These are phyloP conservation scores for Julus scandinavius DNA, from an alignment of 2,888 invertebrate genomes.

Conservation along the genomic window DNA sequence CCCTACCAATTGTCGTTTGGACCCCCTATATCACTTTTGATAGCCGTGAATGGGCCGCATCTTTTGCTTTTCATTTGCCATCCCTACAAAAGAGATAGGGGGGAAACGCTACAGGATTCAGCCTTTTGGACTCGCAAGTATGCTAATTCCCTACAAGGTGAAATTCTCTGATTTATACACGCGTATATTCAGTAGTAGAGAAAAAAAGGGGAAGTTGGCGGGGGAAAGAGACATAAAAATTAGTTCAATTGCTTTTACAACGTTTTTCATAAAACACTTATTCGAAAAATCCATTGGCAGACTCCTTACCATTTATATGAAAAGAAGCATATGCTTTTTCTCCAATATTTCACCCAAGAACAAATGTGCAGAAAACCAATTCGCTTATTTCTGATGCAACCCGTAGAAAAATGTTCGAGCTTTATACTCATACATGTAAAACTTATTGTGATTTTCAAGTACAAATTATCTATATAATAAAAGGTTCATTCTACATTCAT, in stretches of 20 bases:
- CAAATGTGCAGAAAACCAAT: background rate
- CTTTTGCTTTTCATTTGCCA: conserved; percentile 44
- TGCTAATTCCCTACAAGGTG: background rate
- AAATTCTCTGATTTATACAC: background rate
- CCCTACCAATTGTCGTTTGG: conserved; percentile 43
- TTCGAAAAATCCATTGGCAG: too few species aligned
- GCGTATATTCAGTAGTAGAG: too few species aligned
- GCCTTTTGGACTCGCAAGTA: background rate
- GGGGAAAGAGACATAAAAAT: too few species aligned
- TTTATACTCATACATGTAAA: background rate
- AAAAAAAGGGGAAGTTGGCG: too few species aligned
- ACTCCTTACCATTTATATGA: too few species aligned
- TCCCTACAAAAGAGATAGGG: conserved; percentile 15
- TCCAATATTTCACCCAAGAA: too few species aligned
- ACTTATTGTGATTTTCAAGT: conserved; percentile 43
- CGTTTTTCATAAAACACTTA: too few species aligned
- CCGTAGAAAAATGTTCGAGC: background rate
- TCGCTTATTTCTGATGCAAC: background rate
- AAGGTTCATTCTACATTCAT: conserved; percentile 23
- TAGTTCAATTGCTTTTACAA: too few species aligned
- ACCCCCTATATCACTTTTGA: conserved; percentile 50
- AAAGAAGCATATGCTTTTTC: too few species aligned
- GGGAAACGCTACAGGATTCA: background rate
- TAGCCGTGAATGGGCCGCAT: conserved; percentile 48
- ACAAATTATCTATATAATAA: background rate